These are phyloP conservation scores for Lapara coniferarum DNA, from an alignment of 2,888 invertebrate species.

Conservation along the genomic window DNA sequence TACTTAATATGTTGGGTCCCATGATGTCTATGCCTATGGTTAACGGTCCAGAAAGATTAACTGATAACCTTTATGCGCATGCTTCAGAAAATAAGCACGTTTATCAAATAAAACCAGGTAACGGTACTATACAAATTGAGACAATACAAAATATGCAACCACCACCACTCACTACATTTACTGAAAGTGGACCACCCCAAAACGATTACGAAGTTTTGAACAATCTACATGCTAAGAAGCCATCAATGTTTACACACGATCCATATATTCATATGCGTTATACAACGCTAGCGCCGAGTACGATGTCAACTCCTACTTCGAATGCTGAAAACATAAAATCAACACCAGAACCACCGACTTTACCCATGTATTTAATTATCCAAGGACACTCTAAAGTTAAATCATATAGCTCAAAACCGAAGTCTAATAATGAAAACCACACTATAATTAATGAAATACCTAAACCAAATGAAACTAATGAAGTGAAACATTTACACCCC, in stretches of 20 bases:
- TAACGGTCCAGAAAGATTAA: conserved; percentile 67
- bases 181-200: conserved; percentile 49
- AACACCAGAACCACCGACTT: conserved; percentile 78
- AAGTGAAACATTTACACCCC: conserved; percentile 84
- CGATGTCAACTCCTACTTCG: conserved; percentile 74
- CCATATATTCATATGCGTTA: conserved; percentile 76
- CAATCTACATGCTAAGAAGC: conserved; percentile 49
- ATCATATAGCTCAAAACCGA: conserved; percentile 88
- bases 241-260: conserved; percentile 60
- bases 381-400: conserved; percentile 94
- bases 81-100: conserved; percentile 73
- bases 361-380: conserved; percentile 90
- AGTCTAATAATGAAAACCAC: conserved; percentile 64
- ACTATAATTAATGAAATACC: conserved; percentile 78
- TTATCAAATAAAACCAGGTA: conserved; percentile 60
- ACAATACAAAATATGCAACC: conserved; percentile 86
- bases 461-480: conserved; percentile 75
- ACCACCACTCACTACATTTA: conserved; percentile 65
- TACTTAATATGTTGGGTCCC: conserved; percentile 71
- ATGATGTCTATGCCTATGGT: conserved; percentile 79
- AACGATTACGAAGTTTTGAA: conserved; percentile 55
- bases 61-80: conserved; percentile 74
- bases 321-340: conserved; percentile 49
- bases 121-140: conserved; percentile 65
- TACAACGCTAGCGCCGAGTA: conserved; percentile 77